Evolutionary conservation across 2,113 vertebrate genomes (phyloP).

Genomic region (Speoplatyrhinus poulsoni): DNA sequence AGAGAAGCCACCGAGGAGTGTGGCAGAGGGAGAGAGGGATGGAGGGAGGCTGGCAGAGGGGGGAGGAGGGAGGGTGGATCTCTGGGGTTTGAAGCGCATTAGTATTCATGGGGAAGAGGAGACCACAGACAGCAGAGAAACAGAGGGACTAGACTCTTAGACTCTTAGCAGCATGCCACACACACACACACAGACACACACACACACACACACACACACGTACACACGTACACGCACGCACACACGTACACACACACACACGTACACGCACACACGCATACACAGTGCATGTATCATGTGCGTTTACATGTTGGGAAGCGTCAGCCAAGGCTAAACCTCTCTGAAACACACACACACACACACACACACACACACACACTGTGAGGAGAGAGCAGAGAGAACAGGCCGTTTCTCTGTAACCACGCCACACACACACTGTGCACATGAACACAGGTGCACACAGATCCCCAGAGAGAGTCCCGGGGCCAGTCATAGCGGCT

Average conservation of each 20-base stretch:
- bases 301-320: conserved; percentile 33
- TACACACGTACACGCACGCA: conserved; percentile 11
- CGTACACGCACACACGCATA: conserved; percentile 13
- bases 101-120: conserved; percentile 79
- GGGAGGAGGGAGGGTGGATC: conserved; percentile 67
- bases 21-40: conserved; percentile 31
- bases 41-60: conserved; percentile 10
- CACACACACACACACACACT: neutral
- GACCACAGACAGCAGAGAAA: conserved; percentile 78
- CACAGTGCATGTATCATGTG: conserved; percentile 23
- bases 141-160: conserved; percentile 73
- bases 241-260: conserved; percentile 18
- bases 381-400: neutral
- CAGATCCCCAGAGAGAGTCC: conserved; percentile 32
- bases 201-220: conserved; percentile 5
- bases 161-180: conserved; percentile 38
- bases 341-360: conserved; percentile 27
- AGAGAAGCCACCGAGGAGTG: conserved; percentile 59
- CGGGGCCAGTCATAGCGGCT: conserved; percentile 47
- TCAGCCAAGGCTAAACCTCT: conserved; percentile 12
- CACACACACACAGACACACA: conserved; percentile 51
- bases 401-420: conserved; percentile 20
- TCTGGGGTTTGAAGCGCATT: conserved; percentile 79
- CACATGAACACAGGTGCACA: conserved; percentile 18
- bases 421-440: conserved; percentile 34